A percentile compares a stretch with the other conserved stretches of the same genome.
These are phyloP conservation scores for Colius striatus DNA, from an alignment of 2,113 vertebrate species.

Conservation along the genomic window DNA sequence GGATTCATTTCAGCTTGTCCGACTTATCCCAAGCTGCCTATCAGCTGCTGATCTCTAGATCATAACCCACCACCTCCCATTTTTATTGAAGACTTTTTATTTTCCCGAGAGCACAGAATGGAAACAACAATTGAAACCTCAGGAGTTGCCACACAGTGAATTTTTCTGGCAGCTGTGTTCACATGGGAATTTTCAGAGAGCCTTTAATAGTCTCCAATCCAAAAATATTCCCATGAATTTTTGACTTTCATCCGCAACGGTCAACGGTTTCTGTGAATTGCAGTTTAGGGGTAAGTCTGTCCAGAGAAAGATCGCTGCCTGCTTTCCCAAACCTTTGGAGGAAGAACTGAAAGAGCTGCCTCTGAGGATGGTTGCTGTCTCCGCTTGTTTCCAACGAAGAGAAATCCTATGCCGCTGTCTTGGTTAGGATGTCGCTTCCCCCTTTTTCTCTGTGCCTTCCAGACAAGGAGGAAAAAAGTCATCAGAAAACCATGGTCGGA, in stretches of 20 bases:
- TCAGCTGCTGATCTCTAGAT: neutral
- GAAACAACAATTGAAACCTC: conserved; percentile 60
- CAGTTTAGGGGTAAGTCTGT: neutral
- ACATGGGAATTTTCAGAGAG: conserved; percentile 39
- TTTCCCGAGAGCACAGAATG: neutral
- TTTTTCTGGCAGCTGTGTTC: conserved; percentile 47
- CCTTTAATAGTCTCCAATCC: conserved; percentile 1
- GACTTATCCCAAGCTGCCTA: neutral
- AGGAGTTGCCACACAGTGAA: conserved; percentile 5
- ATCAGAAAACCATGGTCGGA: neutral
- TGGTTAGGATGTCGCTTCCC: neutral
- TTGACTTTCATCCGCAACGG: neutral
- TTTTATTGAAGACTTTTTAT: neutral
- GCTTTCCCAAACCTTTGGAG: conserved; percentile 14
- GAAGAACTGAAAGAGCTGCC: neutral
- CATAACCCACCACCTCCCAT: neutral
- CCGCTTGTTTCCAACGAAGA: neutral
- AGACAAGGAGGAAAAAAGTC: neutral
- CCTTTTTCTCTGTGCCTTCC: neutral
- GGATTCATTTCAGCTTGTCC: neutral
- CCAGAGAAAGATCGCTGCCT: neutral
- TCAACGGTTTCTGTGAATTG: conserved; percentile 22
- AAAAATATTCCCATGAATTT: conserved; percentile 36
- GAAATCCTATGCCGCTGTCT: conserved; percentile 2
- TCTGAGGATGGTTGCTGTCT: neutral